Conservation (phyloP, 2,797 vertebrate species). For the Xenentodon cancila region DNA sequence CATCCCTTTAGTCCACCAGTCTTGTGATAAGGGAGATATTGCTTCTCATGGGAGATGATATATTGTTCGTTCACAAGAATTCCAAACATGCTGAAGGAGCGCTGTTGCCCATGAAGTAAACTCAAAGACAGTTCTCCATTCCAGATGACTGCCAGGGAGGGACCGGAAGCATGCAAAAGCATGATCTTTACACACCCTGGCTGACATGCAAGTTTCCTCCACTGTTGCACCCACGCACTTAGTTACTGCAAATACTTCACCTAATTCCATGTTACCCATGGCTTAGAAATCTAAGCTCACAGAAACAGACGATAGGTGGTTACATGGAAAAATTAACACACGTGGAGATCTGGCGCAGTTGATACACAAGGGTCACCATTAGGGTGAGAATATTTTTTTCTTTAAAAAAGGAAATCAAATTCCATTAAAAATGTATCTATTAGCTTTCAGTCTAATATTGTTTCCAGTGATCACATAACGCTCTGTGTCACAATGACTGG, state of each 20-base stretch:
- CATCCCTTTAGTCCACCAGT: not conserved
- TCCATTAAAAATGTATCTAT: not conserved
- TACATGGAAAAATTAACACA: not conserved
- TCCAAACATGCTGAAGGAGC: conserved; percentile 33
- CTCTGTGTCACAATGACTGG: conserved; percentile 14
- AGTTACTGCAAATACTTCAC: conserved; percentile 17
- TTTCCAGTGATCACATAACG: conserved; percentile 2
- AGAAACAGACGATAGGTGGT: not conserved
- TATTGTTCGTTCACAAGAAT: conserved; percentile 42
- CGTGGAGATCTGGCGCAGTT: too few relatives aligned
- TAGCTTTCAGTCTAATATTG: not conserved
- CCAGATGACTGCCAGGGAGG: conserved; percentile 34
- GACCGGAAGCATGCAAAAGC: conserved; percentile 40
- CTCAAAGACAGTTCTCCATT: conserved; percentile 22
- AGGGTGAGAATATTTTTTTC: too few relatives aligned
- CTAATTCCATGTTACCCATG: conserved; percentile 4
- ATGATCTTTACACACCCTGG: conserved; percentile 32
- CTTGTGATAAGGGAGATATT: not conserved
- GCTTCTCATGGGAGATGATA: conserved; percentile 14
- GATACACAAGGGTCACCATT: too few relatives aligned
- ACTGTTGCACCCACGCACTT: conserved; percentile 9
- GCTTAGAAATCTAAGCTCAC: conserved; percentile 19
- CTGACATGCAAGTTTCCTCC: conserved; percentile 26
- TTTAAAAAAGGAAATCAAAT: not conserved
- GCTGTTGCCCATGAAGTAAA: conserved; percentile 34